These are phyloP conservation scores for Pseudomyrmex gracilis DNA, from an alignment of 1,140 invertebrate genomes.

Conservation along the genomic window DNA sequence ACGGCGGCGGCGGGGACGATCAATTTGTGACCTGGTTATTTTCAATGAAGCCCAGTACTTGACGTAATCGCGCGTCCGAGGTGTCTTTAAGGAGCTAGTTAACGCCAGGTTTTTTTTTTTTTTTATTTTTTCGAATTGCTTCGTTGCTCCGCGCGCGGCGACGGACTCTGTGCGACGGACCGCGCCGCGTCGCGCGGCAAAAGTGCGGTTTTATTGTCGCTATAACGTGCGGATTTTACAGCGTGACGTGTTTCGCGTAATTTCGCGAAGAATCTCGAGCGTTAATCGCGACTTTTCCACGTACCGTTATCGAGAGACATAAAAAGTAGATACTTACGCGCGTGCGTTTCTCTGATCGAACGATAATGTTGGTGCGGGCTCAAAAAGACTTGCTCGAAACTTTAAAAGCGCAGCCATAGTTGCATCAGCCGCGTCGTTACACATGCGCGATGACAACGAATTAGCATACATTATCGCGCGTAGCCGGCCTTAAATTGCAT, in stretches of 20 bases:
- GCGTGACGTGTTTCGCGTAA: neutral
- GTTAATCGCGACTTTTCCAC: slow-evolving; percentile 30
- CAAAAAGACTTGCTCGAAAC: neutral
- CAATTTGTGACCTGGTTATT: slow-evolving; percentile 79
- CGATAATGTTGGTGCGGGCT: slow-evolving; percentile 9
- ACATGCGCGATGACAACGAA: slow-evolving; percentile 9
- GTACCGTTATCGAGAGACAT: neutral
- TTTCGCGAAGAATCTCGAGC: slow-evolving; percentile 15
- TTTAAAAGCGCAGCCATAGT: neutral
- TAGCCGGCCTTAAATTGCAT: neutral
- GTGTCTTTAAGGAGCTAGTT: slow-evolving; percentile 77
- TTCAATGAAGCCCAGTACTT: slow-evolving; percentile 76
- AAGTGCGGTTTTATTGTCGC: slow-evolving; percentile 46
- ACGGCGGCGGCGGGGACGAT: no score
- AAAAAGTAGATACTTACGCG: slow-evolving; percentile 27
- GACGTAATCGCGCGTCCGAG: slow-evolving; percentile 72
- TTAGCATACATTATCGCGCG: slow-evolving; percentile 29
- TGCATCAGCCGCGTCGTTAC: slow-evolving; percentile 10
- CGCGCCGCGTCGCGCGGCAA: neutral
- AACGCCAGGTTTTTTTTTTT: slow-evolving; percentile 63
- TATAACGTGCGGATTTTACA: slow-evolving; percentile 55
- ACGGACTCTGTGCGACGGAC: neutral
- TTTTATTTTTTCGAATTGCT: slow-evolving; percentile 45
- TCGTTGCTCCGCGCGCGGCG: neutral
- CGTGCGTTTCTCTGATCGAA: slow-evolving; percentile 14